Evolutionary conservation across 2,888 invertebrate species (phyloP).

Genomic region (Julus scanicus): DNA sequence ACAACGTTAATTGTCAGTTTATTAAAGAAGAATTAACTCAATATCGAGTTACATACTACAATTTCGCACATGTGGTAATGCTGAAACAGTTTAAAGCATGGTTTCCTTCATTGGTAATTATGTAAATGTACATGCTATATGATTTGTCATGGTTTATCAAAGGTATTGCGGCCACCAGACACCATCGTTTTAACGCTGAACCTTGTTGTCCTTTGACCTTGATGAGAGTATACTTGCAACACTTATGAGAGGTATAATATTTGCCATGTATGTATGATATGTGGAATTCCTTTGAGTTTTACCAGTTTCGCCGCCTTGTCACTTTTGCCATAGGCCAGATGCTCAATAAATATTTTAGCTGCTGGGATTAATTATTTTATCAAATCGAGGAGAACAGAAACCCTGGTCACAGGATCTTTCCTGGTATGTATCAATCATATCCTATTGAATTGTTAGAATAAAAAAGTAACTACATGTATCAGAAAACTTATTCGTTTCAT

Average conservation of each 20-base stretch:
- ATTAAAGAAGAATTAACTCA: too few relatives aligned
- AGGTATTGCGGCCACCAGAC: neutral
- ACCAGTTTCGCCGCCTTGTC: constrained; percentile 54
- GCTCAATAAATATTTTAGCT: constrained; percentile 56
- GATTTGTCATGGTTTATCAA: too few relatives aligned
- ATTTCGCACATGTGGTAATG: too few relatives aligned
- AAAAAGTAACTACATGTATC: too few relatives aligned
- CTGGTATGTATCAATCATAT: too few relatives aligned
- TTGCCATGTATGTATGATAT: neutral
- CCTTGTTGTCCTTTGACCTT: constrained; percentile 11
- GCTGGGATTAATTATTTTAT: constrained; percentile 54
- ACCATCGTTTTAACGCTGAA: neutral
- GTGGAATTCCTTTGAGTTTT: constrained; percentile 2
- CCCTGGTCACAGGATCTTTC: neutral
- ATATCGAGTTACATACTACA: too few relatives aligned
- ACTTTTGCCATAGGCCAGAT: constrained; percentile 55
- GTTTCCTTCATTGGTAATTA: too few relatives aligned
- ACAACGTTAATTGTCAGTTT: too few relatives aligned
- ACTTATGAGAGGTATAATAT: constrained; percentile 8
- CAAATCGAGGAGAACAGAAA: constrained; percentile 5
- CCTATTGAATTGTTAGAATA: too few relatives aligned
- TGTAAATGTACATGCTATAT: too few relatives aligned
- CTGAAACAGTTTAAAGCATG: too few relatives aligned
- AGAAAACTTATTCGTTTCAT: too few relatives aligned
- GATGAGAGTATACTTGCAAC: neutral